Evolutionary conservation across 2,888 invertebrate species (phyloP).

Genomic region (Acleris sparsana): DNA sequence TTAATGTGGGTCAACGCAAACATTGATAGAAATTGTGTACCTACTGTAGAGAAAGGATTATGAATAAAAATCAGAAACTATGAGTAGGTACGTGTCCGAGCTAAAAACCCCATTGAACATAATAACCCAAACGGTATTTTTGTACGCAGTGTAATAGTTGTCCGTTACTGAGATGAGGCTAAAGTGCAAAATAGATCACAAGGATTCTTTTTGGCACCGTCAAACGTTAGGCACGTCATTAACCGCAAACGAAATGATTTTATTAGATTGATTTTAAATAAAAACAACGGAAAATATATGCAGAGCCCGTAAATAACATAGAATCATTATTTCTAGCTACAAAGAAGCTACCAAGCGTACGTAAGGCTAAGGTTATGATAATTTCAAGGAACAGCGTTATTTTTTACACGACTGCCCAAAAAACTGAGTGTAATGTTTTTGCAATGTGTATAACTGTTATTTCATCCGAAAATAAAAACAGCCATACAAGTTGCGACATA

Average conservation of each 20-base stretch:
- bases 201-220: slow-evolving; percentile 17
- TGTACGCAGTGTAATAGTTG: slow-evolving; percentile 56
- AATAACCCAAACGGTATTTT: slow-evolving; percentile 74
- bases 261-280: too few relatives aligned
- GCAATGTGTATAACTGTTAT: too few relatives aligned
- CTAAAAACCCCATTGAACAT: slow-evolving; percentile 71
- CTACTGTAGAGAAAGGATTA: slow-evolving; percentile 32
- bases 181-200: slow-evolving; percentile 66
- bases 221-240: too few relatives aligned
- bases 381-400: too few relatives aligned
- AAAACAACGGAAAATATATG: too few relatives aligned
- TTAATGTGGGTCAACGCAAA: slow-evolving; percentile 14
- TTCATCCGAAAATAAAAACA: slow-evolving; percentile 51
- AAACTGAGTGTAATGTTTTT: too few relatives aligned
- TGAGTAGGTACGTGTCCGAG: slow-evolving; percentile 47
- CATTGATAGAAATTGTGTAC: slow-evolving; percentile 18
- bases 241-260: too few relatives aligned
- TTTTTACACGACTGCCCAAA: too few relatives aligned
- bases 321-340: too few relatives aligned
- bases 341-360: too few relatives aligned
- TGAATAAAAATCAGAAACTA: slow-evolving; percentile 33
- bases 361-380: too few relatives aligned
- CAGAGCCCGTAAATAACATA: too few relatives aligned
- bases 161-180: slow-evolving; percentile 68
- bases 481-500: slow-evolving; percentile 63